A percentile compares a stretch with the other conserved stretches of the same genome.
phyloP scores from a whole-genome alignment of 2,113 vertebrate genomes.

The Gallinago undulata region DNA sequence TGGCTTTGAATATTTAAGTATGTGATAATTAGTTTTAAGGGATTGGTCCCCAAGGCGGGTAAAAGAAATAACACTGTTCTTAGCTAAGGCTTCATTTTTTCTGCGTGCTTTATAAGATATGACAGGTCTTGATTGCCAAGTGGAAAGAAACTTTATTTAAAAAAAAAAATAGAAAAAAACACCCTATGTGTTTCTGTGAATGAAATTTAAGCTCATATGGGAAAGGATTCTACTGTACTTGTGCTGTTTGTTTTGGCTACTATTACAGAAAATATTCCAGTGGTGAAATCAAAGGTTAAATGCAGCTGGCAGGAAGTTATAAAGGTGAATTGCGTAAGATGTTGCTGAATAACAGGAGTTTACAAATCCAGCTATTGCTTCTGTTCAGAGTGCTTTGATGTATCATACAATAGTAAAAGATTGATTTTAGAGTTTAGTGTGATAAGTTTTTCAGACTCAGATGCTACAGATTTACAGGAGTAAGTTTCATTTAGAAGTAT shows the following conservation, averaged over 20 bases:
- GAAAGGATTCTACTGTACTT: conserved; percentile 5
- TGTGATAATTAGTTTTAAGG: background rate
- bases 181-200: background rate
- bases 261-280: conserved; percentile 41
- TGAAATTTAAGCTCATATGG: conserved; percentile 22
- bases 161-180: background rate
- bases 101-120: background rate
- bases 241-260: conserved; percentile 29
- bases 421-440: background rate
- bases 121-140: background rate
- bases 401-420: background rate
- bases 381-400: background rate
- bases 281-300: conserved; percentile 36
- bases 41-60: background rate
- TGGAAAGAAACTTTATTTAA: background rate
- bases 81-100: background rate
- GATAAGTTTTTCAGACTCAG: background rate
- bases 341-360: conserved; percentile 31
- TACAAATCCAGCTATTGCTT: background rate
- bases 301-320: conserved; percentile 45
- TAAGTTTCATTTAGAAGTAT: background rate
- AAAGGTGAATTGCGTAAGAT: conserved; percentile 40
- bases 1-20: background rate
- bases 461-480: background rate
- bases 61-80: background rate